Conservation (phyloP, 2,797 vertebrate species). For the Malurus splendens region DNA sequence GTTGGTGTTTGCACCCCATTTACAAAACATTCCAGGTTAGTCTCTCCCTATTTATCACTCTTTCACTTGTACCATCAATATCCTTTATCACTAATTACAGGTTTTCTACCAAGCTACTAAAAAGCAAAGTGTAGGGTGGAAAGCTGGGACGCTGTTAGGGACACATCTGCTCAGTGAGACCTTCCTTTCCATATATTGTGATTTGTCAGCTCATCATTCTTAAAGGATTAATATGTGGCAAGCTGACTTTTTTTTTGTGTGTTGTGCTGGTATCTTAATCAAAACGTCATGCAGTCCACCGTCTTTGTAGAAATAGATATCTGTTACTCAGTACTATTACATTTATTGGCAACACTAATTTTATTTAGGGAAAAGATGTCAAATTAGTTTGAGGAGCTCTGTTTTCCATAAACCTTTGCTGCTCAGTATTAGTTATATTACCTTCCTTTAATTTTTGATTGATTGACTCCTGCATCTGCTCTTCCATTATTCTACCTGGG, state of each 20-base stretch:
- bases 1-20: background rate
- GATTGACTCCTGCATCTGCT: background rate
- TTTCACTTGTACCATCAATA: background rate
- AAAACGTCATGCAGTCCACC: background rate
- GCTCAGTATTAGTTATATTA: constrained; percentile 35
- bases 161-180: background rate
- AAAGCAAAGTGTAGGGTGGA: background rate
- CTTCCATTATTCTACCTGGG: constrained; percentile 10
- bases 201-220: background rate
- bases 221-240: background rate
- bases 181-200: background rate
- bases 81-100: background rate
- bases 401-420: constrained; percentile 50
- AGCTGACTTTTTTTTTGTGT: background rate
- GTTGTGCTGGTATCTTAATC: background rate
- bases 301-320: background rate
- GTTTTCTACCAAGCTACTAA: background rate
- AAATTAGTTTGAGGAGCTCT: constrained; percentile 53
- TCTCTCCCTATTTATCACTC: background rate
- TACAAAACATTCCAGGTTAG: background rate
- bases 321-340: constrained; percentile 43
- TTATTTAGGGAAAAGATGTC: constrained; percentile 53
- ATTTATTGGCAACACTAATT: constrained; percentile 43
- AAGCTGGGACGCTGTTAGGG: background rate
- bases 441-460: constrained; percentile 46